phyloP scores from a whole-genome alignment of 2,888 invertebrate species.

The Drosophila rubida region DNA sequence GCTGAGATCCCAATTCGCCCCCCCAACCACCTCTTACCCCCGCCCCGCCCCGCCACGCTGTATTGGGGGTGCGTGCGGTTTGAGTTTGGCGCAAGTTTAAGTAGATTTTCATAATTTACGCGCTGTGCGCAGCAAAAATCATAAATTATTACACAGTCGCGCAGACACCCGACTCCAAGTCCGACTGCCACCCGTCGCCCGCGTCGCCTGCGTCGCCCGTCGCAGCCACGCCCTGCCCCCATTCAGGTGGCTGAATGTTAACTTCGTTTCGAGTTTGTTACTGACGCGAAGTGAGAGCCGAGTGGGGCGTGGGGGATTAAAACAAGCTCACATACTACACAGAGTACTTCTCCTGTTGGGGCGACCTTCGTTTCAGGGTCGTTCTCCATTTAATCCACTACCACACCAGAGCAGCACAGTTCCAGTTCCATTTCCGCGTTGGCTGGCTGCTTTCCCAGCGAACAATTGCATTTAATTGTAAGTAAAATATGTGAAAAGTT shows the following conservation, averaged over 20 bases:
- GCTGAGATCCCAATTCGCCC: slow-evolving; percentile 25
- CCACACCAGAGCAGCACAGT: neutral
- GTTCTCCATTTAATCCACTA: slow-evolving; percentile 8
- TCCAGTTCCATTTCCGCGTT: slow-evolving; percentile 12
- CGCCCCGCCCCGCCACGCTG: neutral
- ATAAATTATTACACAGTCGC: slow-evolving; percentile 69
- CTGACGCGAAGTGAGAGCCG: too few relatives aligned
- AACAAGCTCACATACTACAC: slow-evolving; percentile 2
- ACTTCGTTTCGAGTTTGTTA: slow-evolving; percentile 33
- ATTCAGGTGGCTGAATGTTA: slow-evolving; percentile 33
- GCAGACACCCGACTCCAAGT: neutral
- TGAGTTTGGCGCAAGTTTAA: slow-evolving; percentile 67
- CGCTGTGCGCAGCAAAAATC: slow-evolving; percentile 63
- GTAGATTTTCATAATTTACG: slow-evolving; percentile 81
- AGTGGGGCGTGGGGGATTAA: slow-evolving; percentile 9
- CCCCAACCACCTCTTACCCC: too few relatives aligned
- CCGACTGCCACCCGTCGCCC: neutral
- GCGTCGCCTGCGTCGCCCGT: neutral
- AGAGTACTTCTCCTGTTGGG: too few relatives aligned
- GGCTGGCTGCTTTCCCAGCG: slow-evolving; percentile 19
- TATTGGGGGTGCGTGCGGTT: slow-evolving; percentile 33
- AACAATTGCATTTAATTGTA: slow-evolving; percentile 80
- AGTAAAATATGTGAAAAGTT: slow-evolving; percentile 80
- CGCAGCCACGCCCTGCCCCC: neutral
- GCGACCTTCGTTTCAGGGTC: slow-evolving; percentile 39